Percentiles rank a stretch among this genome's conserved stretches.
phyloP scores from a whole-genome alignment of 2,113 vertebrate species.

The Tupaia chinensis region DNA sequence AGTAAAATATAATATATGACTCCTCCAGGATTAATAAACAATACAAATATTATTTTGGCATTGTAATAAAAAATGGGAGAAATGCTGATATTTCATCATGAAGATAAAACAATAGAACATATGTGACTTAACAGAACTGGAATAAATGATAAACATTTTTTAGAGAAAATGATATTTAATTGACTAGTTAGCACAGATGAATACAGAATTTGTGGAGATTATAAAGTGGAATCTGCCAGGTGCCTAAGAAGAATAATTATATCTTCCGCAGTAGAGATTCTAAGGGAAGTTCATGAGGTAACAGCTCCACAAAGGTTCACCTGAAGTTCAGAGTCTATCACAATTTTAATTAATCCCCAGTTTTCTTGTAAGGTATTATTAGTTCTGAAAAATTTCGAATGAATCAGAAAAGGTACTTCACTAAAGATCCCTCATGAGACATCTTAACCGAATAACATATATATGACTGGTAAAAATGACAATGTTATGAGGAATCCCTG shows the following conservation, averaged over 20 bases:
- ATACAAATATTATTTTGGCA: background rate
- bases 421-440: constrained; percentile 33
- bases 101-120: background rate
- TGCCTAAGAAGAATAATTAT: constrained; percentile 43
- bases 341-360: constrained; percentile 65
- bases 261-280: constrained; percentile 17
- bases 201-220: constrained; percentile 33
- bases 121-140: background rate
- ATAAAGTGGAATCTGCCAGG: background rate
- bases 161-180: background rate
- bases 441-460: constrained; percentile 23
- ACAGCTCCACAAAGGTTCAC: constrained; percentile 49
- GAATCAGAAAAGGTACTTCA: constrained; percentile 32
- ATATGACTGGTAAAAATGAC: background rate
- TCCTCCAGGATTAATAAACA: background rate
- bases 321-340: constrained; percentile 63
- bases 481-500: background rate
- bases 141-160: background rate
- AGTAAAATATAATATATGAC: background rate
- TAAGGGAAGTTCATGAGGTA: constrained; percentile 59
- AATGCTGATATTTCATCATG: background rate
- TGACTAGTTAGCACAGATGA: background rate
- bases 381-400: constrained; percentile 63
- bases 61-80: background rate
- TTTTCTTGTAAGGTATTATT: constrained; percentile 64